A percentile compares a stretch with the other conserved stretches of the same genome.
Evolutionary conservation across 1,140 invertebrate species (phyloP).

Genomic region (Nylanderia fulva): DNA sequence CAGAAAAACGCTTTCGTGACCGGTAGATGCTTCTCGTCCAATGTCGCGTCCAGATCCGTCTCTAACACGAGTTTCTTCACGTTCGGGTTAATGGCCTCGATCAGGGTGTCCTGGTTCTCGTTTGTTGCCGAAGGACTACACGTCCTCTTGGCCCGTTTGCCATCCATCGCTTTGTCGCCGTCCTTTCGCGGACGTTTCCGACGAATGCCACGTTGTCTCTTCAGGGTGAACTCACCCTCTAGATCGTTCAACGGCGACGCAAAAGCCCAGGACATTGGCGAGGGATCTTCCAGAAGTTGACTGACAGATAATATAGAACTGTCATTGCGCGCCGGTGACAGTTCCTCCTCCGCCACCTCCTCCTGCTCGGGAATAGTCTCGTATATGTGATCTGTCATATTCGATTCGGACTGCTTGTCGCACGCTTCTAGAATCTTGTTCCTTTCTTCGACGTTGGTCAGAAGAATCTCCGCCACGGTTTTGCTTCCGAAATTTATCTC

Average conservation of each 20-base stretch:
- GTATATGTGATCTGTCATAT: slow-evolving; percentile 73
- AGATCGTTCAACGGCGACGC: slow-evolving; percentile 80
- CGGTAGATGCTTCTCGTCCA: slow-evolving; percentile 64
- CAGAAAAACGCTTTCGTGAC: slow-evolving; percentile 51
- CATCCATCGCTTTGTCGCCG: slow-evolving; percentile 69
- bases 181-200: slow-evolving; percentile 82
- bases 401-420: slow-evolving; percentile 16
- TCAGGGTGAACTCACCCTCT: slow-evolving; percentile 83
- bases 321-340: slow-evolving; percentile 77
- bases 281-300: slow-evolving; percentile 83
- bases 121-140: slow-evolving; percentile 70
- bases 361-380: slow-evolving; percentile 73
- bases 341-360: slow-evolving; percentile 60
- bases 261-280: slow-evolving; percentile 83
- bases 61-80: slow-evolving; percentile 82
- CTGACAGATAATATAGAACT: slow-evolving; percentile 84
- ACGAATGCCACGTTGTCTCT: slow-evolving; percentile 83
- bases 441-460: slow-evolving; percentile 78
- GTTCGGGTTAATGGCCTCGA: slow-evolving; percentile 82
- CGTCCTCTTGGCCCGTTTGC: slow-evolving; percentile 76
- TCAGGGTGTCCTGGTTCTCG: slow-evolving; percentile 44
- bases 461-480: slow-evolving; percentile 81
- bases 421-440: slow-evolving; percentile 71
- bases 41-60: slow-evolving; percentile 81
- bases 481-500: slow-evolving; percentile 75